Evolutionary conservation across 2,113 vertebrate species (phyloP).

Genomic region (Malurus alboscapulatus): DNA sequence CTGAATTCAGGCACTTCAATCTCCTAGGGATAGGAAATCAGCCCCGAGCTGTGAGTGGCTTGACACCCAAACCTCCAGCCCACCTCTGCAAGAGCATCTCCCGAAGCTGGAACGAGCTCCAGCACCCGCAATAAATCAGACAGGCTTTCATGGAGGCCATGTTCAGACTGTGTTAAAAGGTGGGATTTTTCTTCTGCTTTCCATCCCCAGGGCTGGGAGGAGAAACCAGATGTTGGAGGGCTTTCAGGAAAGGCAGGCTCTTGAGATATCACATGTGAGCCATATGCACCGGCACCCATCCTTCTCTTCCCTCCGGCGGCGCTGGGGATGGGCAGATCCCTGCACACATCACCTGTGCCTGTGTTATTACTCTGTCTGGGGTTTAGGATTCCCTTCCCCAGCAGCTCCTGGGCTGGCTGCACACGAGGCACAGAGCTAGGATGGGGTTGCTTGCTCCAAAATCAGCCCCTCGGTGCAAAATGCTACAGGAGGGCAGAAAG

Average conservation of each 20-base stretch:
- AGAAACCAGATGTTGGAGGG: constrained; percentile 53
- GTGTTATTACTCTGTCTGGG: background rate
- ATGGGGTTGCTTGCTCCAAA: background rate
- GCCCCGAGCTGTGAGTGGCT: background rate
- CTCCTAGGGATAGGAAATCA: background rate
- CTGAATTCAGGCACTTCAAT: background rate
- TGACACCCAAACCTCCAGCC: rapidly evolving
- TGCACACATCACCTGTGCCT: background rate
- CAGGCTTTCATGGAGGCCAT: background rate
- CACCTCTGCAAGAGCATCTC: constrained; percentile 1
- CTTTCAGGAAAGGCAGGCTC: constrained; percentile 59
- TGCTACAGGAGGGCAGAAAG: background rate
- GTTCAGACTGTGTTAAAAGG: constrained; percentile 56
- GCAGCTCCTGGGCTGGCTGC: background rate
- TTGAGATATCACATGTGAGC: constrained; percentile 40
- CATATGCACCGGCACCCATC: constrained; percentile 15
- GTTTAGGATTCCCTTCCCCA: background rate
- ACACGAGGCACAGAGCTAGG: background rate
- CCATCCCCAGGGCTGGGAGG: constrained; percentile 23
- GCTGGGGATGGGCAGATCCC: background rate
- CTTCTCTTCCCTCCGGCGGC: background rate
- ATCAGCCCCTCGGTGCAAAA: background rate
- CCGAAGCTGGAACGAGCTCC: background rate
- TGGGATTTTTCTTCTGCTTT: constrained; percentile 49
- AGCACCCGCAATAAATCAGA: constrained; percentile 13